Conservation (phyloP, 2,888 invertebrate genomes). For the Drosophila fulvimacula region DNA sequence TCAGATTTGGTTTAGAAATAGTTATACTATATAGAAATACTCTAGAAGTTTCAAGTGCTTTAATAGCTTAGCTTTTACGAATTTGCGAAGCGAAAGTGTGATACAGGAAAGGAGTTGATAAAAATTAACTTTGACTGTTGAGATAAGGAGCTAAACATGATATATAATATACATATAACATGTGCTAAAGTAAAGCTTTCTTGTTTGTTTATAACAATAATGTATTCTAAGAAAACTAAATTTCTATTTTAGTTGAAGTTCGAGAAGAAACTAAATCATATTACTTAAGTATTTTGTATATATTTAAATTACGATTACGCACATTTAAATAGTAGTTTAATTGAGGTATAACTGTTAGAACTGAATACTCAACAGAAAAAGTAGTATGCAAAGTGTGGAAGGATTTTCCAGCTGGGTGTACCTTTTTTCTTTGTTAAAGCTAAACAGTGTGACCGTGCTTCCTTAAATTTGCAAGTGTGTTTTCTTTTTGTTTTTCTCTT, state of each 20-base stretch:
- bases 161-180: background rate
- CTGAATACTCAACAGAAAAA: slow-evolving; percentile 28
- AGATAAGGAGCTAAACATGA: slow-evolving; percentile 4
- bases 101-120: slow-evolving; percentile 1
- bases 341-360: slow-evolving; percentile 37
- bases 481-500: slow-evolving; percentile 2
- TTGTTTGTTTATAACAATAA: slow-evolving; percentile 7
- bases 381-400: slow-evolving; percentile 14
- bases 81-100: slow-evolving; percentile 17
- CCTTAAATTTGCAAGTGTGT: slow-evolving; percentile 11
- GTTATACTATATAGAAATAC: slow-evolving; percentile 25
- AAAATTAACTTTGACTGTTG: background rate
- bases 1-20: slow-evolving; percentile 1
- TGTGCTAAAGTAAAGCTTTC: slow-evolving; percentile 17
- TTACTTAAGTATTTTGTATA: background rate
- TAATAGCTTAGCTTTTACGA: slow-evolving; percentile 8
- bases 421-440: slow-evolving; percentile 35
- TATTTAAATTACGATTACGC: slow-evolving; percentile 20
- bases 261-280: slow-evolving; percentile 1
- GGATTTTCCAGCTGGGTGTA: slow-evolving; percentile 25
- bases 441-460: slow-evolving; percentile 45
- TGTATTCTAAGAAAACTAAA: slow-evolving; percentile 6
- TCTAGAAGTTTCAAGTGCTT: slow-evolving; percentile 33
- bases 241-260: slow-evolving; percentile 9
- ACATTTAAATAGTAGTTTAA: slow-evolving; percentile 48